Evolutionary conservation across 1,140 invertebrate species (phyloP), one percentile per base, ranked within the genome.

Genomic region (Trissolcus basalis): DNA sequence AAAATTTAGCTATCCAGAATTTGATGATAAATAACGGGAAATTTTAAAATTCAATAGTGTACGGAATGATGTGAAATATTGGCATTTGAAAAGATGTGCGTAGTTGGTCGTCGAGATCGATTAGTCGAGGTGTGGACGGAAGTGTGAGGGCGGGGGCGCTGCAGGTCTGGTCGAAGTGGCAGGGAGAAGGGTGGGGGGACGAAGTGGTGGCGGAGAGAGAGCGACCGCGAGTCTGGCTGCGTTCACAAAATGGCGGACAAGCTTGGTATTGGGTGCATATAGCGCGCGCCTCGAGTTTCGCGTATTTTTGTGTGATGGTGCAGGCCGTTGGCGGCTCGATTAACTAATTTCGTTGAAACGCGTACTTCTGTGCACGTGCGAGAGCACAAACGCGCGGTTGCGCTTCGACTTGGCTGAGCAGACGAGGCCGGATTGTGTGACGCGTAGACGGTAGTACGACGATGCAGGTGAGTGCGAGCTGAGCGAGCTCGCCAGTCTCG

Each of bases 381-480:
- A 53, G 0, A 44, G 13, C 36, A 19, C 33, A 45, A 53, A 7
- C 27, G 10, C 14, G 19, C 39, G 13, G 14, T 14, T 15, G 12
- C 43, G 43, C 33, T 19, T 8, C 13, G 10, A 4, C 47, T 36
- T 41, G 47, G 19, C 19, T 13, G n/a, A 54, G 35, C 4, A 61
- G 7, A 50, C 36, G 39, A 14, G 16, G 11, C 4, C 32, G 43
- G 67, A 75, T 71, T 84, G 81, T 27, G 19, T 80, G 83, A 86
- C 86, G 84, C 87, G 86, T 86, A 87, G 80, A 85, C 82, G 78
- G 78, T 58, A 27, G 19, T 27, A 70, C 80, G 78, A 88, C 80
- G 79, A 88, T 88, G 87, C 86, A 88, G 87, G 87, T 88, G 86
- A 88, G 87, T 88, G 85, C 63, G 76, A 65, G 33, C 8, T 9